A percentile compares a stretch with the other conserved stretches of the same genome.
phyloP scores from a whole-genome alignment of 2,797 vertebrate genomes.

The Danionella dracula region DNA sequence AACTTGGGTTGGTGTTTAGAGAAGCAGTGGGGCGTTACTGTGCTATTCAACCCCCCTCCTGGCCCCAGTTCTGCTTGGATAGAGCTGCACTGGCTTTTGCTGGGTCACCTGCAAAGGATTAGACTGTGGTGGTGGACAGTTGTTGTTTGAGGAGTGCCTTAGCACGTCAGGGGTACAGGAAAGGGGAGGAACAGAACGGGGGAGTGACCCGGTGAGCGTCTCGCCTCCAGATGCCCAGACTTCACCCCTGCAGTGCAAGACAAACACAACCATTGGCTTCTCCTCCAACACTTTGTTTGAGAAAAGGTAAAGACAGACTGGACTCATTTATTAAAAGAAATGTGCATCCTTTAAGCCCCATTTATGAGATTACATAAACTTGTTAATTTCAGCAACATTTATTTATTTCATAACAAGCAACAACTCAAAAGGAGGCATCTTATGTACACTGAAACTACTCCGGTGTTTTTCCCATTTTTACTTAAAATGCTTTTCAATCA shows the following conservation, averaged over 20 bases:
- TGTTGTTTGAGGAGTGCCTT: constrained; percentile 72
- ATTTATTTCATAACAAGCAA: too few species aligned
- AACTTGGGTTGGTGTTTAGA: not conserved
- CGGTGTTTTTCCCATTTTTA: too few species aligned
- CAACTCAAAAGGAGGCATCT: too few species aligned
- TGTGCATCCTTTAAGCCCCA: not conserved
- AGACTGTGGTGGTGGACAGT: constrained; percentile 62
- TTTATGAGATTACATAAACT: too few species aligned
- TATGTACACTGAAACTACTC: too few species aligned
- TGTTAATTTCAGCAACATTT: too few species aligned
- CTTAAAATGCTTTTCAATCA: too few species aligned
- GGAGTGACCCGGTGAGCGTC: constrained; percentile 1
- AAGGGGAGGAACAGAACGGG: not conserved
- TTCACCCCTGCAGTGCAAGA: not conserved
- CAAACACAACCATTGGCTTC: not conserved
- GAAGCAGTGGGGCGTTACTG: constrained; percentile 26
- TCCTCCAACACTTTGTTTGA: not conserved
- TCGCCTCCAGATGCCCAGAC: constrained; percentile 40
- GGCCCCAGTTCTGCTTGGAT: constrained; percentile 44
- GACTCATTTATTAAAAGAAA: too few species aligned
- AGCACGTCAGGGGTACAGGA: constrained; percentile 40
- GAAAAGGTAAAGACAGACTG: not conserved
- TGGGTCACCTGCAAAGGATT: constrained; percentile 67
- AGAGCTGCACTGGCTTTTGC: constrained; percentile 51
- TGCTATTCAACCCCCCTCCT: constrained; percentile 29